Base-by-base conservation (phyloP, 2,888 invertebrate species). In the Drosophila niveifrons region DNA sequence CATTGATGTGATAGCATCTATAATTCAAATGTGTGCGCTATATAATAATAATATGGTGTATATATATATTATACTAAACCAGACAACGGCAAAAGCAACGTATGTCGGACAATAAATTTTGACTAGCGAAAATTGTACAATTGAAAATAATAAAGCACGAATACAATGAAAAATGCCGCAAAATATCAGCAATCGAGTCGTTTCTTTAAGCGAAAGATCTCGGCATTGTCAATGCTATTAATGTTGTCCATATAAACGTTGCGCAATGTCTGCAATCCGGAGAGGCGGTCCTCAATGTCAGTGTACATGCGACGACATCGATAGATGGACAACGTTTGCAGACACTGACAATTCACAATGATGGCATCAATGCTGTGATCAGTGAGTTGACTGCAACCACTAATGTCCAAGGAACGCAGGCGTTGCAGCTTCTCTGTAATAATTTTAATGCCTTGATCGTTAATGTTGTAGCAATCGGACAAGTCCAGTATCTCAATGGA, bases 401-500 rank as follows among this genome's bases (percentile, higher is more conserved):
- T 93, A 2, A 92, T 91, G 75, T 91, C 87, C 53, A 91, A 52
- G 17, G 84, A 78, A 2, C 90, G 88, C 36, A 93, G 67, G n/a
- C 93, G 90, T 3, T 78, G 83, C 28, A 94, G 86, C 62, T 92
- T 92, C 43, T 90, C 91, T 0, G 93, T 91, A 1, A 94, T 84
- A 36, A 92, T 90, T 43, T 92, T 91, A 34, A 95, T 92, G 1
- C 94, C 95, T 71, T 94, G 94, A 91, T 96, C 96, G 75, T 95
- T 95, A 43, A 96, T 93, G 83, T 95, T 94, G 75, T 94, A 94
- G 90, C 96, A 96, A 88, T 95, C 94, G 66, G 94, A 94, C 15
- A 96, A 91, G 88, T 95, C 94, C 8, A 96, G 91, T 75, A 94
- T 94, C 90, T 96, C 96, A 79, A 96, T 94, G 73, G 95, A 94